Evolutionary conservation across 2,797 vertebrate species (phyloP), one percentile per base, ranked within the genome.

Genomic region (Rhynchotus rufescens): DNA sequence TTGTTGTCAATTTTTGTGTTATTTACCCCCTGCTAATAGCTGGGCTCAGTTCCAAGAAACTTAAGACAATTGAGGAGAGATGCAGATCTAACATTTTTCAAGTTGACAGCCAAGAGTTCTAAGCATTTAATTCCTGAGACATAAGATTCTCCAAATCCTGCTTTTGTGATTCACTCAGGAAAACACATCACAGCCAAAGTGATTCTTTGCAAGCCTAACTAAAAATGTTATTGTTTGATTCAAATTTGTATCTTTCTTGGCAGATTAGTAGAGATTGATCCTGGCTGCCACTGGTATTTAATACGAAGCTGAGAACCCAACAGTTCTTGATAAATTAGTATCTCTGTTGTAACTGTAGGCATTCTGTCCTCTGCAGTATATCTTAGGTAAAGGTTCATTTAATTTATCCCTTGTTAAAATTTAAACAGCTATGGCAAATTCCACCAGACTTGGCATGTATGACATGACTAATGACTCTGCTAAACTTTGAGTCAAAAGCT

Each of bases 21-120:
- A 90, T 96, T 95, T 96, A 94, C 94, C 94, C 93, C 96, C 88
- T 92, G 94, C 94, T 92, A 96, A 94, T 89, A 93, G 47, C 92
- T 93, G 91, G 95, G 95, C 95, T 94, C 60, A 5, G 3, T 92
- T 96, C 88, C 93, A 96, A 93, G 91, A 86, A 95, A 93, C 79
- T 93, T 86, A 91, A 93, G 93, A 95, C 94, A 96, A 67, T 92
- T 74, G 94, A 61, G 67, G 71, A 87, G 81, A 94, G 94, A 95
- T 93, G 86, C 72, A 93, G 89, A 94, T 92, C 90, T 95, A 93
- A 92, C 75, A 89, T 90, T 90, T 90, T 86, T 94, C 82, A 88
- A 94, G 90, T 13, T 95, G 94, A 93, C 95, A 96, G 91, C 80
- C 82, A 90, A 80, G 51, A 83, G 88, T 94, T 95, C 80, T 84